phyloP scores from a whole-genome alignment of 1,140 invertebrate genomes.

The Varroa destructor region DNA sequence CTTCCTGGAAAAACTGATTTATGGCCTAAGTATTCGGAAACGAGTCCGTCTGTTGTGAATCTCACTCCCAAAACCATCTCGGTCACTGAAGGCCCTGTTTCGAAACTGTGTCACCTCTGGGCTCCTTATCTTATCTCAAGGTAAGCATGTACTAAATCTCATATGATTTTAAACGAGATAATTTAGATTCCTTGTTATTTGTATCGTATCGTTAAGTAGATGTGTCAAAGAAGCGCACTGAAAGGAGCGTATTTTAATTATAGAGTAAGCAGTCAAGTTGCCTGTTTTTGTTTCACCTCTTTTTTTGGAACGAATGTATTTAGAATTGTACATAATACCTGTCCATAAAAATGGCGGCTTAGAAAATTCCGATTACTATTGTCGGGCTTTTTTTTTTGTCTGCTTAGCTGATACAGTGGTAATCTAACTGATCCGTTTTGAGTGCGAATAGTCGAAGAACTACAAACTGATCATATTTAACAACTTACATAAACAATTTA shows the following conservation, averaged over 20 bases:
- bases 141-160: background rate
- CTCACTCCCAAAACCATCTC: background rate
- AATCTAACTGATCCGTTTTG: too few relatives aligned
- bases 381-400: too few relatives aligned
- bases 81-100: background rate
- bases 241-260: background rate
- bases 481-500: too few relatives aligned
- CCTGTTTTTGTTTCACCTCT: background rate
- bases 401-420: too few relatives aligned
- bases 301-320: background rate
- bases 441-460: too few relatives aligned
- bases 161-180: background rate
- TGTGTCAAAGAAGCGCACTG: background rate
- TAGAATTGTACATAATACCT: background rate
- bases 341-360: too few relatives aligned
- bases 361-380: too few relatives aligned
- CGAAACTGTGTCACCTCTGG: slow-evolving; percentile 14
- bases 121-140: background rate
- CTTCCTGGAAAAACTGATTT: background rate
- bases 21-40: slow-evolving; percentile 10
- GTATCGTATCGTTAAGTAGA: background rate
- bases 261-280: background rate
- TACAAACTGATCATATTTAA: too few relatives aligned
- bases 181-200: background rate
- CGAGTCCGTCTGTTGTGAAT: slow-evolving; percentile 4